A percentile compares a stretch with the other conserved stretches of the same genome.
phyloP scores from a whole-genome alignment of 2,797 vertebrate genomes.

The Hippoglossus hippoglossus region DNA sequence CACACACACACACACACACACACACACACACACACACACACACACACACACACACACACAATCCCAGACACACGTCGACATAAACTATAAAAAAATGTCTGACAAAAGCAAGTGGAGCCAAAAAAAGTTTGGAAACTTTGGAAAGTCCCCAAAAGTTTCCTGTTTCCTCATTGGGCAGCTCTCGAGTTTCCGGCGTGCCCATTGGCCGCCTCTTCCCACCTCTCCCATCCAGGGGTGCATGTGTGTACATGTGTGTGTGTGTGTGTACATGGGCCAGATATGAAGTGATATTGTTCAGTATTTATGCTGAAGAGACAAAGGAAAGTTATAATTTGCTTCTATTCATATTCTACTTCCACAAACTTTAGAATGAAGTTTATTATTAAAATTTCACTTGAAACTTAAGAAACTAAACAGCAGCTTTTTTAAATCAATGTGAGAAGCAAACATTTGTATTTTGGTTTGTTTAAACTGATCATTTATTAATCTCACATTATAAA shows the following conservation, averaged over 20 bases:
- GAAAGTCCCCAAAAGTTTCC: constrained; percentile 78
- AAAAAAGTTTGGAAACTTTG: constrained; percentile 59
- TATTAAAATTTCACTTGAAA: not conserved
- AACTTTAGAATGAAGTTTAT: constrained; percentile 13
- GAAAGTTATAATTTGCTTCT: constrained; percentile 11
- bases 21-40: no score
- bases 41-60: not conserved
- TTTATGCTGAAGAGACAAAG: not conserved
- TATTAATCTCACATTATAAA: no score
- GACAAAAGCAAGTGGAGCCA: constrained; percentile 49
- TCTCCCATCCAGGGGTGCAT: constrained; percentile 33
- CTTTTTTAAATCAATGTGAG: no score
- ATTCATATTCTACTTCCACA: constrained; percentile 36
- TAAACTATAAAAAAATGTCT: constrained; percentile 26
- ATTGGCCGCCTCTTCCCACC: constrained; percentile 64
- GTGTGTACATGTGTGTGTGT: constrained; percentile 16
- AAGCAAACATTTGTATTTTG: no score
- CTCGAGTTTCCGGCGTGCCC: constrained; percentile 45
- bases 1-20: not conserved
- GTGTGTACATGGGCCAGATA: constrained; percentile 52
- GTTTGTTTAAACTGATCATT: no score
- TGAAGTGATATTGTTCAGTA: constrained; percentile 71
- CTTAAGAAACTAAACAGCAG: no score
- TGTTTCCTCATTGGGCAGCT: constrained; percentile 66
- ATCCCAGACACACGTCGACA: not conserved